Percentiles rank a stretch among this genome's conserved stretches.
phyloP scores from a whole-genome alignment of 1,140 invertebrate species.

The Telenomus remus region DNA sequence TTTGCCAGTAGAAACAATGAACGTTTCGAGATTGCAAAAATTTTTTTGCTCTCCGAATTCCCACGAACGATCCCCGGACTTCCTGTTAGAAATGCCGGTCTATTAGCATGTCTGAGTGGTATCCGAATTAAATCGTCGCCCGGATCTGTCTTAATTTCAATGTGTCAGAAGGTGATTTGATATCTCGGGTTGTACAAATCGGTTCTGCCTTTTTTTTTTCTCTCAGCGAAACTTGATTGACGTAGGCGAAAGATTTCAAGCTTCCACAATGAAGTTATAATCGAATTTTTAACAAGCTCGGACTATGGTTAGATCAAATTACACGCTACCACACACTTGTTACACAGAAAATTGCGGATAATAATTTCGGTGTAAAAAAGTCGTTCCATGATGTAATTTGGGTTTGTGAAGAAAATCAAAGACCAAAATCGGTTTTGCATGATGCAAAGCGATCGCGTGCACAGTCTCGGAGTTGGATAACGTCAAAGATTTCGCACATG shows the following conservation, averaged over 20 bases:
- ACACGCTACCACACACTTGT: too few species aligned
- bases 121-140: conserved; percentile 30
- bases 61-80: conserved; percentile 57
- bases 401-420: too few species aligned
- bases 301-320: too few species aligned
- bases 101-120: conserved; percentile 22
- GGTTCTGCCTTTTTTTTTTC: too few species aligned
- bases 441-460: too few species aligned
- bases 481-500: too few species aligned
- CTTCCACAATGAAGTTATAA: background rate
- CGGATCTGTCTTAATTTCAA: conserved; percentile 31
- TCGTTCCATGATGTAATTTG: too few species aligned
- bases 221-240: background rate
- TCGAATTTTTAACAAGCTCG: too few species aligned
- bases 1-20: conserved; percentile 23
- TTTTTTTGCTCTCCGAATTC: conserved; percentile 49
- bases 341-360: too few species aligned
- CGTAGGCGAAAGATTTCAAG: background rate
- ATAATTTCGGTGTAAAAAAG: too few species aligned
- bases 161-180: conserved; percentile 3
- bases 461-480: too few species aligned
- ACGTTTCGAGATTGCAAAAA: conserved; percentile 25
- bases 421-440: too few species aligned
- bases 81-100: conserved; percentile 53
- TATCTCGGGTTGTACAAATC: background rate